Evolutionary conservation across 2,113 vertebrate genomes (phyloP).

Genomic region (Crotalus helleri): DNA sequence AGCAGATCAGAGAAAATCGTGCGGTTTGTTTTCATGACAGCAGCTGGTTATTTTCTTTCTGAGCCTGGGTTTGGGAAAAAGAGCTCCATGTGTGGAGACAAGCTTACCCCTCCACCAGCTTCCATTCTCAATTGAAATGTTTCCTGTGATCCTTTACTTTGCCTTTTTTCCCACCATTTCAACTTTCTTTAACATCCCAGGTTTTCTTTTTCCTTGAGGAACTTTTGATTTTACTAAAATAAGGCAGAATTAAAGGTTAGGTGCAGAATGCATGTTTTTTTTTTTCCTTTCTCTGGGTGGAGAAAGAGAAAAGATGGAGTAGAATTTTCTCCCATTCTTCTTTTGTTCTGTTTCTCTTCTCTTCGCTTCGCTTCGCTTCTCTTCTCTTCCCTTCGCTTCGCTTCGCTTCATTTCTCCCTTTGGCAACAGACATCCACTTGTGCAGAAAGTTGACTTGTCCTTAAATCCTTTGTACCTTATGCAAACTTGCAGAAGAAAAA

Average conservation of each 20-base stretch:
- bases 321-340: neutral
- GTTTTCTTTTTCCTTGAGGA: neutral
- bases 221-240: neutral
- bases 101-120: neutral
- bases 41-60: no score
- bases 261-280: neutral
- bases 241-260: neutral
- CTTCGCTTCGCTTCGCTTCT: no score
- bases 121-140: neutral
- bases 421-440: neutral
- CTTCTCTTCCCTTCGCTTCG: rapidly evolving
- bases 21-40: no score
- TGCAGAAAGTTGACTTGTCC: neutral
- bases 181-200: neutral
- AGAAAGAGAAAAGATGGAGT: neutral
- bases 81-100: no score
- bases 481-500: neutral
- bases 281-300: neutral
- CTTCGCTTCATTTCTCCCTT: neutral
- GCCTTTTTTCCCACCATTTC: neutral
- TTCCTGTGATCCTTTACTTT: neutral
- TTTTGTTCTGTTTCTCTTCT: neutral
- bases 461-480: neutral
- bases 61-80: no score
- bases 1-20: no score